phyloP scores from a whole-genome alignment of 2,113 vertebrate species.

The Stomatorhinus ivindoensis region DNA sequence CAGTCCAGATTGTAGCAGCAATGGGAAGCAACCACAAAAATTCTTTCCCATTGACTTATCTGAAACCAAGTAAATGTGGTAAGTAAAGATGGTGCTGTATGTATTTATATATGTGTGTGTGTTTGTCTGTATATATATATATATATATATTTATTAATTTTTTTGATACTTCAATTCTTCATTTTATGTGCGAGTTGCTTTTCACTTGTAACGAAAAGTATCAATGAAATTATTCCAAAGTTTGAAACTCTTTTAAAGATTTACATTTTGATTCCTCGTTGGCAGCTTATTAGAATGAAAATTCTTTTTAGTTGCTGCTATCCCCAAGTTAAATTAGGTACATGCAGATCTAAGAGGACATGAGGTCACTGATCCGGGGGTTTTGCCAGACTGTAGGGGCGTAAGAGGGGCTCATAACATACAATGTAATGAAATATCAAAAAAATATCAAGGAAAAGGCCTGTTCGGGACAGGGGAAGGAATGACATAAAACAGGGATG shows the following conservation, averaged over 20 bases:
- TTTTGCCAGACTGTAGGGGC: background rate
- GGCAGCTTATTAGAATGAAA: background rate
- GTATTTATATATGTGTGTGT: background rate
- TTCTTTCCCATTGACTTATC: background rate
- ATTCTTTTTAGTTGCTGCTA: background rate
- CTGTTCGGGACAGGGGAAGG: background rate
- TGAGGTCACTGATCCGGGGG: background rate
- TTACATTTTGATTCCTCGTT: background rate
- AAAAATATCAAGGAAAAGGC: background rate
- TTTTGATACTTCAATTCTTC: background rate
- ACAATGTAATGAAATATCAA: background rate
- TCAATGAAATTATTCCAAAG: background rate
- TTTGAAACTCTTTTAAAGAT: background rate
- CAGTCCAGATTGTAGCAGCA: background rate
- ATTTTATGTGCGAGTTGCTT: background rate
- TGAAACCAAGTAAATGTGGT: background rate
- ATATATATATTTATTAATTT: background rate
- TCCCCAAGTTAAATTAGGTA: background rate
- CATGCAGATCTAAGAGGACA: background rate
- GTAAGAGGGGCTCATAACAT: background rate
- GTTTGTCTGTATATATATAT: background rate
- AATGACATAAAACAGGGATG: background rate
- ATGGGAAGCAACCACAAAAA: background rate
- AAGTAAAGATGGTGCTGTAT: background rate
- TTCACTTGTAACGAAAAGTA: background rate